These are phyloP conservation scores for Ephestia elutella DNA, from an alignment of 1,140 invertebrate genomes.

Conservation along the genomic window DNA sequence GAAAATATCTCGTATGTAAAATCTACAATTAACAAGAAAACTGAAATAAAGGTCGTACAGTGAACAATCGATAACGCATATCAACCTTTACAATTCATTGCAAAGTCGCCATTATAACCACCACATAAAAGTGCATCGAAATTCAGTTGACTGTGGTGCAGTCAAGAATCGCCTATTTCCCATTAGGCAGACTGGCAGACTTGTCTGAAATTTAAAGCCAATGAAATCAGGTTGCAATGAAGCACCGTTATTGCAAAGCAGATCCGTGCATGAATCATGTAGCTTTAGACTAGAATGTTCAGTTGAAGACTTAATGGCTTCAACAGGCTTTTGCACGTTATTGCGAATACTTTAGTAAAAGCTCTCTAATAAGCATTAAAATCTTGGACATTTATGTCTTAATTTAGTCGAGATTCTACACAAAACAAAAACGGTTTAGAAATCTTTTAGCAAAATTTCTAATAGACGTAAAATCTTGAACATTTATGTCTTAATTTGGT, in stretches of 20 bases:
- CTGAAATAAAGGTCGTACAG: no score
- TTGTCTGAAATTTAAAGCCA: neutral
- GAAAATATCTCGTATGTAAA: no score
- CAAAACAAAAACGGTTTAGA: no score
- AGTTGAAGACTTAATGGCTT: neutral
- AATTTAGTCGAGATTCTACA: neutral
- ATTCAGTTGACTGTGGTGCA: no score
- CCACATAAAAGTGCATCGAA: no score
- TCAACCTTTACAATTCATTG: no score
- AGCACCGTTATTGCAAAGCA: neutral
- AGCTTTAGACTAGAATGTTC: neutral
- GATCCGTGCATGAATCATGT: neutral
- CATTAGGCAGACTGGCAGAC: neutral
- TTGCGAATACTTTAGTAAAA: neutral
- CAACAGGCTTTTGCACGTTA: neutral
- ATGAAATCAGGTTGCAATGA: neutral
- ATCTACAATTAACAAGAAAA: no score
- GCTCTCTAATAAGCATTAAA: neutral
- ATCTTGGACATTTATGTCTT: neutral
- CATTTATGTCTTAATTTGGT: neutral
- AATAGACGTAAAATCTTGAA: neutral
- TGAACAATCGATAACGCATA: no score
- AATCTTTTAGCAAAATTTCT: neutral
- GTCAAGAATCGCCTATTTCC: no score
- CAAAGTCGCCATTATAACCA: no score